Base-by-base conservation (phyloP, 1,140 invertebrate species). In the Lucilia sericata region DNA sequence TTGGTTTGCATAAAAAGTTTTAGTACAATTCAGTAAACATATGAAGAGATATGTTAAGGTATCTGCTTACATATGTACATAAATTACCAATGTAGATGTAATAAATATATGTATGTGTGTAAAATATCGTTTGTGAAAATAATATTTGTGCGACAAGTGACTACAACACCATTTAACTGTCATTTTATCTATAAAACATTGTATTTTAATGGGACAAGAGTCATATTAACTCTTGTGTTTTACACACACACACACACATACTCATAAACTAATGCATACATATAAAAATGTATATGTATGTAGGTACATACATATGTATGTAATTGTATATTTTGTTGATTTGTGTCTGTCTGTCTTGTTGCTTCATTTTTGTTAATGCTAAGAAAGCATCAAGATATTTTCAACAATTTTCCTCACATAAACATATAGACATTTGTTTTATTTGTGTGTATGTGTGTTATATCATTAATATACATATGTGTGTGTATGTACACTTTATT, bases 171-270 rank as follows among this genome's bases (percentile, higher is more conserved):
- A 42, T 76, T 36, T 42, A 76, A 36, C 74, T 76, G 74, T 34
- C 36, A 76, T 42, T 76, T 36, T 42, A 76, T 76, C 74, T 76
- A 76, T 76, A 76, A 76, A 76, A 76, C 74, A 76, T 76, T 76
- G 74, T 76, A 76, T 76, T 76, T 76, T 76, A 76, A 76, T 76
- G 74, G 74, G 9, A 42, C 42, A 42, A 42, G 42, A 42, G 42
- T 17, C 51, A 55, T 55, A 55, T 55, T 55, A 55, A 55, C 51
- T 55, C 12, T n/a, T 55, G 42, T 7, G 10, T 7, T 10, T 42
- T 3, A 8, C 2, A 10, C 42, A 42, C 42, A 42, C 36, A 36
- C 36, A 36, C 36, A 36, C 36, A 36, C 8, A 36, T 8, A 36
- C 36, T 36, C 3, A 36, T 36, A 36, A 42, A 42, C 25, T 30